These are phyloP conservation scores for Capromys pilorides DNA, from an alignment of 2,797 vertebrate species.

Conservation along the genomic window DNA sequence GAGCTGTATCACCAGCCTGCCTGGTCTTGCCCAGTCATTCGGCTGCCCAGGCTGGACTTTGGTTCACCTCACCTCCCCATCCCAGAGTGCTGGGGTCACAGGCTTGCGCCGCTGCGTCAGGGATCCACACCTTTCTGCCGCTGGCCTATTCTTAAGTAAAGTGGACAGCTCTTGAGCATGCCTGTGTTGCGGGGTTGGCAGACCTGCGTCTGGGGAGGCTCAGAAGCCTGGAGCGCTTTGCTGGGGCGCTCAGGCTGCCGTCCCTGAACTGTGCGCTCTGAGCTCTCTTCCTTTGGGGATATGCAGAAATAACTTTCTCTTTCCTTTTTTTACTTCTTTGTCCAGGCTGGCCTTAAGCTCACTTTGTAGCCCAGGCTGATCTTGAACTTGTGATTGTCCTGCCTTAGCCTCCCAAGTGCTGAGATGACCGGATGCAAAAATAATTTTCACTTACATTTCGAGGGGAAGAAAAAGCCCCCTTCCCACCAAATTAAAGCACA, in stretches of 20 bases:
- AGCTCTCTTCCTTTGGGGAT: not conserved
- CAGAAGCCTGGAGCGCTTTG: not conserved
- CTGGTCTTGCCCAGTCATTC: not conserved
- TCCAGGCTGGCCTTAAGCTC: too few species aligned
- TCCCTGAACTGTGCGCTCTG: not conserved
- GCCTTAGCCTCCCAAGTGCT: too few species aligned
- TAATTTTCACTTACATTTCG: not conserved
- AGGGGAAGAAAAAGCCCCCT: not conserved
- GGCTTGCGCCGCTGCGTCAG: not conserved
- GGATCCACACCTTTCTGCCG: not conserved
- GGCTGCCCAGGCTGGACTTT: not conserved
- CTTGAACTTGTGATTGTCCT: too few species aligned
- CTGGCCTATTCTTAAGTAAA: not conserved
- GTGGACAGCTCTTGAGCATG: not conserved
- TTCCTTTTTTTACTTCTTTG: too few species aligned
- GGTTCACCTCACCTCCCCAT: not conserved
- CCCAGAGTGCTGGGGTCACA: not conserved
- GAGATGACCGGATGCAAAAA: too few species aligned
- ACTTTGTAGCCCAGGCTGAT: too few species aligned
- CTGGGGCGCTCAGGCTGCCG: not conserved
- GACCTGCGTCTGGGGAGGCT: not conserved
- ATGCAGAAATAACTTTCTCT: not conserved
- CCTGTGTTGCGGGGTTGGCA: not conserved
- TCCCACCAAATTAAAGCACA: slow-evolving; percentile 33
- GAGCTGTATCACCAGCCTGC: too few species aligned